phyloP scores from a whole-genome alignment of 2,888 invertebrate species.

The Andrena bucephala region DNA sequence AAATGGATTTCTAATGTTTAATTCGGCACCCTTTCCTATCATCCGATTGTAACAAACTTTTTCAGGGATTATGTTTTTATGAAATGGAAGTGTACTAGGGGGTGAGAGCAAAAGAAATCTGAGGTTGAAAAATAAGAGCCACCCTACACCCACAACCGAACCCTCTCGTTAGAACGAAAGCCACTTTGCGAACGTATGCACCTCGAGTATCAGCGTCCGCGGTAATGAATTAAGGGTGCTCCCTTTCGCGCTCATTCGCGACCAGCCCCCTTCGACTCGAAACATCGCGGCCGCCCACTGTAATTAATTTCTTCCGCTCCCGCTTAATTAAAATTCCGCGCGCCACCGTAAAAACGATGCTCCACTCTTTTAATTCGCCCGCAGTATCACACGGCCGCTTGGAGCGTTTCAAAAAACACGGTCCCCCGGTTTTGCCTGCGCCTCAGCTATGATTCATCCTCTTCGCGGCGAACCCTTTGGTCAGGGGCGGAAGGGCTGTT shows the following conservation, averaged over 20 bases:
- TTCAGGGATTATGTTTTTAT: too few relatives aligned
- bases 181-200: too few relatives aligned
- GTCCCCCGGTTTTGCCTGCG: not conserved
- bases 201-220: not conserved
- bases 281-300: not conserved
- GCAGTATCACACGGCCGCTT: not conserved
- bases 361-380: conserved; percentile 19
- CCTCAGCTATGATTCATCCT: conserved; percentile 24
- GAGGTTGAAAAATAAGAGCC: too few relatives aligned
- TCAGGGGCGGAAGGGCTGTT: conserved; percentile 1
- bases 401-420: conserved; percentile 9
- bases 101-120: too few relatives aligned
- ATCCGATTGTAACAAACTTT: too few relatives aligned
- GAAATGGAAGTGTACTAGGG: too few relatives aligned
- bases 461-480: conserved; percentile 25
- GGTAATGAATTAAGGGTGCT: not conserved
- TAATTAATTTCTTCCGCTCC: conserved; percentile 28
- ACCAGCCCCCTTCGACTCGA: not conserved
- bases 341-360: conserved; percentile 12
- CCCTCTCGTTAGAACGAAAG: too few relatives aligned
- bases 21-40: too few relatives aligned
- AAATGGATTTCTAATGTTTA: too few relatives aligned
- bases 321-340: conserved; percentile 40
- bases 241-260: not conserved
- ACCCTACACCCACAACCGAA: too few relatives aligned